Percentiles rank a stretch among this genome's conserved stretches.
These are phyloP conservation scores for Porphyrio hochstetteri DNA, from an alignment of 2,113 vertebrate genomes.

Conservation along the genomic window DNA sequence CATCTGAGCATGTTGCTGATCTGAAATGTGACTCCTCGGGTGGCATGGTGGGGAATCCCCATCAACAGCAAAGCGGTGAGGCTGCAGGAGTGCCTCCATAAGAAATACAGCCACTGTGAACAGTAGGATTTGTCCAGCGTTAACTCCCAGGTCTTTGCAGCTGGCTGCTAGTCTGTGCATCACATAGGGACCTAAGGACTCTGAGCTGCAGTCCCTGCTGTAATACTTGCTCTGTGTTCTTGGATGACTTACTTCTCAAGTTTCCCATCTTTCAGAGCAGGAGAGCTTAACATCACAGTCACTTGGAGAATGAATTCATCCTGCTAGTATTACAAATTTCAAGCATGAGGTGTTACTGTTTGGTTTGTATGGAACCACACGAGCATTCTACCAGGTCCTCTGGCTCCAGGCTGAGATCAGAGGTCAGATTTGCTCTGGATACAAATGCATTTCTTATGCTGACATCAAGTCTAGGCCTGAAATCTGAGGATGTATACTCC, in stretches of 20 bases:
- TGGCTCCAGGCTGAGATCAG: background rate
- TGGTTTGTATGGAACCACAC: background rate
- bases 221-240: background rate
- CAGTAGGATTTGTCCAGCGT: background rate
- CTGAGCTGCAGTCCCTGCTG: background rate
- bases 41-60: background rate
- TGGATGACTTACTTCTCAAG: background rate
- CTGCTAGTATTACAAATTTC: background rate
- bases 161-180: background rate
- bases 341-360: background rate
- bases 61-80: background rate
- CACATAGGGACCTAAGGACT: background rate
- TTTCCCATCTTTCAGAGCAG: background rate
- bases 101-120: fast-evolving
- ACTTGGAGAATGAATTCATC: background rate
- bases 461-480: background rate
- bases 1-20: background rate
- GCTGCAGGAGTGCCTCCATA: background rate
- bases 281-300: background rate
- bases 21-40: background rate
- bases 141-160: background rate
- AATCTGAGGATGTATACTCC: background rate
- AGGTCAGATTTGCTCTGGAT: background rate
- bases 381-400: background rate
- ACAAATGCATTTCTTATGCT: background rate